A percentile compares a stretch with the other conserved stretches of the same genome.
These are phyloP conservation scores for Dicrostonyx torquatus DNA, from an alignment of 2,797 vertebrate species.

Conservation along the genomic window DNA sequence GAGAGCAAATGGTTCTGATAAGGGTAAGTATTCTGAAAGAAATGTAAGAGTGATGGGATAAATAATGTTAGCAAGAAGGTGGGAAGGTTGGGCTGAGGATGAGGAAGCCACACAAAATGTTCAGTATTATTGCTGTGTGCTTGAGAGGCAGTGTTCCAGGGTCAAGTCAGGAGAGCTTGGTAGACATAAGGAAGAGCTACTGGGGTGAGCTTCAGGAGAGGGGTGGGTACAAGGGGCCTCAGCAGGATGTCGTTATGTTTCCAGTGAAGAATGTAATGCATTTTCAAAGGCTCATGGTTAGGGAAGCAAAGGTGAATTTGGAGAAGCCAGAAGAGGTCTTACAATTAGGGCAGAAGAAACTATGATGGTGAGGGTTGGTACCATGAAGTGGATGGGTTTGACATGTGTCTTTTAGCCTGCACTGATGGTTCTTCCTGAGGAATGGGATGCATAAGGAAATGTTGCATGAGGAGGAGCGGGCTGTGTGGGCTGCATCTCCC, in stretches of 20 bases:
- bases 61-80: neutral
- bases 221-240: neutral
- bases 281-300: neutral
- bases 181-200: accelerated
- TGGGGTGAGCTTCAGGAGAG: neutral
- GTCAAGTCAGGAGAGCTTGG: neutral
- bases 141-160: neutral
- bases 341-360: neutral
- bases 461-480: too few species aligned
- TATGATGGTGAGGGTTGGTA: accelerated
- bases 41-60: neutral
- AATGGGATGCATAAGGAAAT: too few species aligned
- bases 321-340: neutral
- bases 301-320: neutral
- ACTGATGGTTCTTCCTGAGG: neutral
- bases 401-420: neutral
- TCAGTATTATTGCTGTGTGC: neutral
- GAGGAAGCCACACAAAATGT: too few species aligned
- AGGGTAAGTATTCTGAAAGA: neutral
- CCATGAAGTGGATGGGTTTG: neutral
- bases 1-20: neutral
- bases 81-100: neutral
- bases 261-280: neutral
- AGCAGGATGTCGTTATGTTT: neutral
- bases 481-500: too few species aligned